Conservation (phyloP, 2,888 invertebrate genomes). For the Anthrax anthrax region DNA sequence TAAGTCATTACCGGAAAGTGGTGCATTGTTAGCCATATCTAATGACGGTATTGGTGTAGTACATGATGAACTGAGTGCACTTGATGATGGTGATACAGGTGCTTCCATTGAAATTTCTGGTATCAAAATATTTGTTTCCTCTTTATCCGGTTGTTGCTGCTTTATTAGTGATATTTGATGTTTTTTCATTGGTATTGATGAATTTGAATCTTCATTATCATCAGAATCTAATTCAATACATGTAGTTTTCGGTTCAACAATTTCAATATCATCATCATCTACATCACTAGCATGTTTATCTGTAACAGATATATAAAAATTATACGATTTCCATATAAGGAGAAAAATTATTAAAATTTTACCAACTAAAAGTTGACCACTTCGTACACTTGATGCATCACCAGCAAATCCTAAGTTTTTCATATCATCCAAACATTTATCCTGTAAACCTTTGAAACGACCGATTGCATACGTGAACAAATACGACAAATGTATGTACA, state of each 20-base stretch:
- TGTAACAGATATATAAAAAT: slow-evolving; percentile 13
- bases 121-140: too few relatives aligned
- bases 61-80: background rate
- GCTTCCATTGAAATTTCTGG: background rate
- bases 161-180: background rate
- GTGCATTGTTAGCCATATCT: slow-evolving; percentile 2
- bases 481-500: slow-evolving; percentile 33
- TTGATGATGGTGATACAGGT: slow-evolving; percentile 2
- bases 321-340: background rate
- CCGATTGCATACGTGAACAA: slow-evolving; percentile 33
- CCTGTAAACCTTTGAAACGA: slow-evolving; percentile 31
- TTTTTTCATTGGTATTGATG: slow-evolving; percentile 5
- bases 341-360: slow-evolving; percentile 10
- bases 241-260: slow-evolving; percentile 33
- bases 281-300: slow-evolving; percentile 32
- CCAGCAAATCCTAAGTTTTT: slow-evolving; percentile 29
- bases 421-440: slow-evolving; percentile 32
- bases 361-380: slow-evolving; percentile 31
- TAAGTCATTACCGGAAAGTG: slow-evolving; percentile 15
- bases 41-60: background rate
- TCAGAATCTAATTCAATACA: slow-evolving; percentile 32
- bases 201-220: slow-evolving; percentile 23
- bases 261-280: slow-evolving; percentile 33
- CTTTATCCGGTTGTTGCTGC: background rate
- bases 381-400: slow-evolving; percentile 30